Conservation (phyloP, 2,797 vertebrate species). For the Rachycentron canadum region DNA sequence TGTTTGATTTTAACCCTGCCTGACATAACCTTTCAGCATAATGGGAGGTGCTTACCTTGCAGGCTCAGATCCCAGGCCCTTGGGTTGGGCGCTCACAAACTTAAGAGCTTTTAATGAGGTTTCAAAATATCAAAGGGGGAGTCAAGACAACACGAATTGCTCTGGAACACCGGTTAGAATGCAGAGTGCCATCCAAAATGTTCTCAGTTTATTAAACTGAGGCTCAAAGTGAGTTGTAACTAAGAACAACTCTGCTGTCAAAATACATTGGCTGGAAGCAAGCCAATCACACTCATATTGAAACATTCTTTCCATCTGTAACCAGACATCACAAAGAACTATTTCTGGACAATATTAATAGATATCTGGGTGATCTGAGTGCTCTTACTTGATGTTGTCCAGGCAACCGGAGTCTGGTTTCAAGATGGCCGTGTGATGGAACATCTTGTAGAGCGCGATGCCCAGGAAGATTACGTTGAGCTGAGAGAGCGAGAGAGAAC, state of each 20-base stretch:
- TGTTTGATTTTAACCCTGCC: constrained; percentile 64
- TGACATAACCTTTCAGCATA: constrained; percentile 69
- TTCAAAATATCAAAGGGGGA: constrained; percentile 60
- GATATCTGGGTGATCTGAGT: constrained; percentile 58
- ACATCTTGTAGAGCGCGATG: constrained; percentile 99
- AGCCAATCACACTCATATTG: constrained; percentile 8
- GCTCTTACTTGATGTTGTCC: constrained; percentile 99
- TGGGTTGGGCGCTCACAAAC: constrained; percentile 44
- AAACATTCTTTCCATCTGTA: constrained; percentile 48
- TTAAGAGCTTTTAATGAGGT: constrained; percentile 68
- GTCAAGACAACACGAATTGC: constrained; percentile 26
- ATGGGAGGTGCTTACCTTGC: constrained; percentile 59
- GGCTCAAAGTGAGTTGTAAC: not conserved
- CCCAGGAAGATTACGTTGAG: constrained; percentile 99
- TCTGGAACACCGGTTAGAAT: constrained; percentile 33
- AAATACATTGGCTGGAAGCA: constrained; percentile 2
- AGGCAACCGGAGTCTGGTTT: constrained; percentile 99
- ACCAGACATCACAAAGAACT: constrained; percentile 41
- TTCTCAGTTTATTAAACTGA: constrained; percentile 25
- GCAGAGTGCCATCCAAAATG: constrained; percentile 27
- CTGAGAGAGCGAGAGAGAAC: constrained; percentile 75
- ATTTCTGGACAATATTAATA: constrained; percentile 67
- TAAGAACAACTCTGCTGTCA: constrained; percentile 10
- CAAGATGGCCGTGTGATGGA: constrained; percentile 98
- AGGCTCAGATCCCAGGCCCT: constrained; percentile 20